A percentile compares a stretch with the other conserved stretches of the same genome.
These are phyloP conservation scores for Lomographa bimaculata DNA, from an alignment of 2,888 invertebrate genomes.

Conservation along the genomic window DNA sequence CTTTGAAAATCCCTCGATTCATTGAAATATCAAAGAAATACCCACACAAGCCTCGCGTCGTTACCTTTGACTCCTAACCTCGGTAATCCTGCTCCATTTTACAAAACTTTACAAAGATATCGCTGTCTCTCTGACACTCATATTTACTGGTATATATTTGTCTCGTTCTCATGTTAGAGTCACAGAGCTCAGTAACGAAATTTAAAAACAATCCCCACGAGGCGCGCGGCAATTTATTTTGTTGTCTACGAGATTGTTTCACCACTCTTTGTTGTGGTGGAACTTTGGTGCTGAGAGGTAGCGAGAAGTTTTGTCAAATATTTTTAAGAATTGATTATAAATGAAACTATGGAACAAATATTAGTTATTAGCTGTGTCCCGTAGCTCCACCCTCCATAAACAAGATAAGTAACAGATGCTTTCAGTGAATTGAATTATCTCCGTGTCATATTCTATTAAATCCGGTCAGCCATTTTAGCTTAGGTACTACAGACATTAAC, in stretches of 20 bases:
- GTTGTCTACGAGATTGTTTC: constrained; percentile 63
- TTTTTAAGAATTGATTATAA: not conserved
- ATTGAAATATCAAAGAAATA: constrained; percentile 19
- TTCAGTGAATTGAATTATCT: too few species aligned
- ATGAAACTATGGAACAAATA: too few species aligned
- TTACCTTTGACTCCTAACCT: constrained; percentile 38
- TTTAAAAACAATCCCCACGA: constrained; percentile 73
- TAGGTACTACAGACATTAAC: too few species aligned
- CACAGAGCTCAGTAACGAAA: constrained; percentile 61
- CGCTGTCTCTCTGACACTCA: constrained; percentile 29
- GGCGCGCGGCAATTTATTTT: constrained; percentile 59
- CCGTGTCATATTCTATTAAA: too few species aligned
- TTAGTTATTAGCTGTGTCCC: too few species aligned
- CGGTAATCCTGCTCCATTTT: constrained; percentile 35
- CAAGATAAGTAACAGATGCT: too few species aligned
- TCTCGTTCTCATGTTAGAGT: constrained; percentile 38
- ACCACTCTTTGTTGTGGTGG: constrained; percentile 23
- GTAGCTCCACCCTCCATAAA: too few species aligned
- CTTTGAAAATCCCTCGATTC: too few species aligned
- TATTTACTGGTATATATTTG: constrained; percentile 21
- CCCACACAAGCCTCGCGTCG: constrained; percentile 20
- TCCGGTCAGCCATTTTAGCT: too few species aligned
- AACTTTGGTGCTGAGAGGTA: constrained; percentile 7
- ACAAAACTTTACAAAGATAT: constrained; percentile 29
- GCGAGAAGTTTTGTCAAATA: constrained; percentile 5